Base-by-base conservation (phyloP, 64 coral and sea anemone species). In the Montipora efflorescens region DNA sequence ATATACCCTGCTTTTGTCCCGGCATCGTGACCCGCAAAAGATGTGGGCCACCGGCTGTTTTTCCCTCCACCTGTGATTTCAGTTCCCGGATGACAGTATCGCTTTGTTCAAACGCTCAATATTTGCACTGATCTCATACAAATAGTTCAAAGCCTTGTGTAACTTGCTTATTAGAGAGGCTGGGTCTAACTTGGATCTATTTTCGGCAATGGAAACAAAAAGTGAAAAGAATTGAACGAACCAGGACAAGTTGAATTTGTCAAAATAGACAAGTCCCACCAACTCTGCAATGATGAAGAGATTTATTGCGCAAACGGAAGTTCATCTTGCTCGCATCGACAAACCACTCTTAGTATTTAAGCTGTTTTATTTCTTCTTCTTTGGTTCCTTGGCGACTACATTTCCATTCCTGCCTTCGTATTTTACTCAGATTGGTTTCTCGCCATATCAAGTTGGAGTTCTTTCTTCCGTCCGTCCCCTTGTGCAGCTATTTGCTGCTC, bases 281-380 rank as follows among this genome's bases (percentile, higher is more conserved):
- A 66, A 71, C 44, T 86, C 82, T 4, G 50, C 82, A 72, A 15
- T 70, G 9, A 71, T 71, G 16, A 69, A 86, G 82, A 86, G 43
- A 71, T 22, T 86, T 86, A 48, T 86, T 10, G n/a, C 62, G 15
- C 82, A 86, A 52, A 50, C 44, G 8, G 82, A 86, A 21, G 82
- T 86, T 23, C 82, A 86, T 19, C 88, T 91, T 7, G 92, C 96
- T 59, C 73, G 91, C 47, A 88, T 97, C 55, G 91, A 97, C 72
- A 97, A 91, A 16, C 88, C 79, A 72, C 46, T 97, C 9, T 67
- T 97, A 55, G 89, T 92, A n/a, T 97, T 95, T 74, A 97, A 97
- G 47, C n/a, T 81, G 16, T 97, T 97, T 85, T 97, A 95, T 92
- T 95, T 97, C 61, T 62, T 97, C 45, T 92, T 97, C 50, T 94